These are phyloP conservation scores for Agraylea sexmaculata DNA, from an alignment of 1,140 invertebrate genomes.

Conservation along the genomic window DNA sequence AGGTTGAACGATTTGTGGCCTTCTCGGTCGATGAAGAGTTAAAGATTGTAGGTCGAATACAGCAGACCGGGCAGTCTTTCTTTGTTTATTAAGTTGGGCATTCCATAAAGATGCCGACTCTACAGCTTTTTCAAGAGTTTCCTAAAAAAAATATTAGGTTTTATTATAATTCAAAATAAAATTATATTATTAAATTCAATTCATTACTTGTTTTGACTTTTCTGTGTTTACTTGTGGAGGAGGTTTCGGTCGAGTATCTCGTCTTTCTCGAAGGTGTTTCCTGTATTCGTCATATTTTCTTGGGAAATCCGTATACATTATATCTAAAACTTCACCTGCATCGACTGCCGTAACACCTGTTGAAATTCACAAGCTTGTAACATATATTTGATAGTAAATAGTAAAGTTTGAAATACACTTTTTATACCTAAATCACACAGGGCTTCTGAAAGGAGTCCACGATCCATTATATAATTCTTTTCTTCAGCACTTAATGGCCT, in stretches of 20 bases:
- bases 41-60: constrained; percentile 68
- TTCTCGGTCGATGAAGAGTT: constrained; percentile 57
- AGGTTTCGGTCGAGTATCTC: constrained; percentile 42
- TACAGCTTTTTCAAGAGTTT: constrained; percentile 75
- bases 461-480: constrained; percentile 73
- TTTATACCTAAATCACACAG: constrained; percentile 75
- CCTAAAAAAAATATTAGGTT: constrained; percentile 29
- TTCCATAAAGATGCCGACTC: constrained; percentile 85
- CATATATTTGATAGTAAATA: constrained; percentile 8
- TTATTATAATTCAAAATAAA: constrained; percentile 5
- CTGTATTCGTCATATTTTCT: constrained; percentile 91
- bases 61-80: constrained; percentile 29
- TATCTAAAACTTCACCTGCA: constrained; percentile 83
- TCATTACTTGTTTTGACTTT: constrained; percentile 36
- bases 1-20: constrained; percentile 16
- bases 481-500: constrained; percentile 81
- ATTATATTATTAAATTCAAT: too few relatives aligned
- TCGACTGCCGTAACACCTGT: constrained; percentile 79
- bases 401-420: background rate
- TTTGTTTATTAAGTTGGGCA: constrained; percentile 64
- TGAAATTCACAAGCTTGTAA: constrained; percentile 13
- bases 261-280: constrained; percentile 67
- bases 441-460: constrained; percentile 76
- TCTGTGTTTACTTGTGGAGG: constrained; percentile 30
- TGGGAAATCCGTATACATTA: constrained; percentile 90